Base-by-base conservation (phyloP, 2,888 invertebrate genomes). In the Leistus spinibarbis region DNA sequence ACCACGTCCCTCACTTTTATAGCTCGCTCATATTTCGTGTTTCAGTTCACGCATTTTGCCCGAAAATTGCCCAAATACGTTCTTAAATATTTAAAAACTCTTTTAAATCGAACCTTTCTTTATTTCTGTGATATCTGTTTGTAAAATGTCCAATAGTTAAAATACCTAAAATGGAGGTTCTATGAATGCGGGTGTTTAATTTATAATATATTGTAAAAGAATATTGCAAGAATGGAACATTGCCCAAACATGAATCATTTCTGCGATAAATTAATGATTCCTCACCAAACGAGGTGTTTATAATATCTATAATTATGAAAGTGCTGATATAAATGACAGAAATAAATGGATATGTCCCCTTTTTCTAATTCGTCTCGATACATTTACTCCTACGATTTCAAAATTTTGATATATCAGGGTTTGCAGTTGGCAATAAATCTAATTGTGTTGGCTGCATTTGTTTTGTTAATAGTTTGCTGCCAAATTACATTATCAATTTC, bases 1-100 rank as follows among this genome's bases (percentile, higher is more conserved):
- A 40, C 40, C 40, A 40, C 40, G 1, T 40, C 13, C 13, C 7
- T 0, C 40, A 10, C 40, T 54, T 63, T 23, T 77, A 78, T n/a
- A 40, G 40, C 5, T 40, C 40, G 13, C 13, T 40, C 13, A 40
- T 40, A 1, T 13, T 40, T 40, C 40, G 40, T 40, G 7, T 40
- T 40, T 10, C 3, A 40, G n/a, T n/a, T n/a, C n/a, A n/a, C n/a
- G n/a, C n/a, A n/a, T n/a, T n/a, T n/a, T n/a, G n/a, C n/a, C n/a
- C n/a, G n/a, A n/a, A n/a, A n/a, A n/a, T n/a, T n/a, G n/a, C n/a
- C n/a, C n/a, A n/a, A n/a, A n/a, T n/a, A n/a, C n/a, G n/a, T n/a
- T n/a, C n/a, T n/a, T n/a, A n/a, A n/a, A n/a, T n/a, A n/a, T n/a
- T n/a, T n/a, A n/a, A 77, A 77, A 57, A 56, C 19, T 54, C 66